phyloP scores from a whole-genome alignment of 2,888 invertebrate genomes.

The Acanthosepion lycidas region DNA sequence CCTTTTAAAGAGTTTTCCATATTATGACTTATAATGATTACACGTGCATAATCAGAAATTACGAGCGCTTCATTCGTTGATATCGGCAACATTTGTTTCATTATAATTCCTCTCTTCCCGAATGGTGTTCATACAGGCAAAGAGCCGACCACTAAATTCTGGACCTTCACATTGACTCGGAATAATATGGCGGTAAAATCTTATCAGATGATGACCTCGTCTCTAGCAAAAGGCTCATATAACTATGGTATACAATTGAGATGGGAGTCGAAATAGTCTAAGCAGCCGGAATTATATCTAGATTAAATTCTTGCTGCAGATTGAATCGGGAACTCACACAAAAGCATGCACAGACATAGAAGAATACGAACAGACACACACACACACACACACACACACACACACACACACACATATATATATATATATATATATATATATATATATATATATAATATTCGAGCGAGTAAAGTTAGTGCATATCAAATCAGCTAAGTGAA shows the following conservation, averaged over 20 bases:
- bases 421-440: not conserved
- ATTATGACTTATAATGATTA: slow-evolving; percentile 14
- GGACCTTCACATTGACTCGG: not conserved
- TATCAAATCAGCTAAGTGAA: too few relatives aligned
- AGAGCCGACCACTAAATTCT: not conserved
- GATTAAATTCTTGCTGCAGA: not conserved
- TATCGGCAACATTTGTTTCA: not conserved
- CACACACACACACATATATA: not conserved
- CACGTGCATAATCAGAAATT: slow-evolving; percentile 4
- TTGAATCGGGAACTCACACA: not conserved
- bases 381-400: not conserved
- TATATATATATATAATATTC: not conserved
- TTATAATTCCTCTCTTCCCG: not conserved
- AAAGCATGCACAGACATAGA: not conserved
- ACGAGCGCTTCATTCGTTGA: not conserved
- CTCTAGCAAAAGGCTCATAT: not conserved
- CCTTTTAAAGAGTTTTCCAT: not conserved
- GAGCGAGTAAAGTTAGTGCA: not conserved
- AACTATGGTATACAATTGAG: not conserved
- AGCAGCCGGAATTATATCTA: not conserved
- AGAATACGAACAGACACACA: not conserved
- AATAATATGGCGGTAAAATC: not conserved
- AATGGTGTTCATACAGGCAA: not conserved
- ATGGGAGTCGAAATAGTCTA: too few relatives aligned
- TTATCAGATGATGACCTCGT: slow-evolving; percentile 22